Conservation (phyloP, 30 jellyfish, hydroid and myxozoan species). For the Aurelia coerulea region DNA sequence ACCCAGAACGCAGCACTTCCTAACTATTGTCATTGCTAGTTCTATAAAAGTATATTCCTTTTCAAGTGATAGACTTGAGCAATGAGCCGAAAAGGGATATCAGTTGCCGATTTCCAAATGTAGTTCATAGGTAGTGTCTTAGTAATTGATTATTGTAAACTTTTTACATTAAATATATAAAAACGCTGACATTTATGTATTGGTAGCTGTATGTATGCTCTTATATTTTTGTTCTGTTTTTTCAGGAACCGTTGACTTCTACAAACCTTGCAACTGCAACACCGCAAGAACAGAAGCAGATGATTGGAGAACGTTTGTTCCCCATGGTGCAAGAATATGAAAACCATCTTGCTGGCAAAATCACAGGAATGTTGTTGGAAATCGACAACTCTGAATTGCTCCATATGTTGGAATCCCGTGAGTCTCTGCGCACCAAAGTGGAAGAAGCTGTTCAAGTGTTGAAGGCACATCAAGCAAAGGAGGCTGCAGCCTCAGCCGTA, state of each 20-base stretch:
- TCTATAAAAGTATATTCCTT: no score
- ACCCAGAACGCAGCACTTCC: no score
- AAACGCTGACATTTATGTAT: no score
- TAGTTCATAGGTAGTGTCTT: no score
- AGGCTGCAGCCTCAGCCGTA: slow-evolving; percentile 32
- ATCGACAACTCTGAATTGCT: slow-evolving; percentile 73
- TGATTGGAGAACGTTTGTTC: slow-evolving; percentile 96
- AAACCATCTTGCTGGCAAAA: slow-evolving; percentile 78
- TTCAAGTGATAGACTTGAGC: no score
- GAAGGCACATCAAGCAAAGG: slow-evolving; percentile 84
- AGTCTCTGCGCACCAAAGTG: slow-evolving; percentile 57
- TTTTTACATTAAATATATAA: no score
- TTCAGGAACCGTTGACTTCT: slow-evolving; percentile 85
- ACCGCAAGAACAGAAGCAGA: slow-evolving; percentile 92
- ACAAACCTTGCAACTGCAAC: slow-evolving; percentile 77
- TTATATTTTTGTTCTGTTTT: no score
- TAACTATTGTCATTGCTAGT: no score
- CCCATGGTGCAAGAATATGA: slow-evolving; percentile 87
- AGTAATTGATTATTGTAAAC: no score
- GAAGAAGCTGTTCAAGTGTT: slow-evolving; percentile 86
- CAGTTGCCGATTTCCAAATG: no score
- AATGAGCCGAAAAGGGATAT: no score
- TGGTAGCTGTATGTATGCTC: no score
- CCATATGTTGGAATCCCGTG: slow-evolving; percentile 82
- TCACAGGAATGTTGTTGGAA: slow-evolving; percentile 83